These are phyloP conservation scores for Prolemur simus DNA, from an alignment of 2,113 vertebrate genomes.

Conservation along the genomic window DNA sequence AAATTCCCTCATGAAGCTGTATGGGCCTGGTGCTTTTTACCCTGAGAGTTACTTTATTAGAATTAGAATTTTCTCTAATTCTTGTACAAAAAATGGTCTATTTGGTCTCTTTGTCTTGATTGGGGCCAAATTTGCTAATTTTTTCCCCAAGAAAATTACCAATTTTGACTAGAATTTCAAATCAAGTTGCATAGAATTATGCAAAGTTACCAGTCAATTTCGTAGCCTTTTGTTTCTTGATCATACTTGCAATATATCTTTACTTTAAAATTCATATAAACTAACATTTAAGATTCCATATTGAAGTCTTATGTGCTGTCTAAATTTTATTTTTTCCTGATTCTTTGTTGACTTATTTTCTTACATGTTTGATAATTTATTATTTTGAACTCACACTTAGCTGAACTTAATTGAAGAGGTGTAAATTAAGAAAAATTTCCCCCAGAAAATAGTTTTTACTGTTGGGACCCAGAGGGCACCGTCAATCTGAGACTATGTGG, in stretches of 20 bases:
- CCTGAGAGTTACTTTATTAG: background rate
- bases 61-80: background rate
- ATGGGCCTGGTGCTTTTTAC: background rate
- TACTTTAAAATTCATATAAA: background rate
- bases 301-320: background rate
- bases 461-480: background rate
- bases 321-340: background rate
- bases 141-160: background rate
- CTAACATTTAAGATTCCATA: background rate
- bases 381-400: slow-evolving; percentile 5
- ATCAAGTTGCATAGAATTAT: background rate
- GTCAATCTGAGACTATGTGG: background rate
- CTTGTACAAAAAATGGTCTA: background rate
- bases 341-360: background rate
- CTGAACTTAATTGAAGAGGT: background rate
- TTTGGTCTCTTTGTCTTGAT: background rate
- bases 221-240: background rate
- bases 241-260: background rate
- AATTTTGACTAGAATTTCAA: slow-evolving; percentile 10
- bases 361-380: background rate
- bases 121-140: background rate
- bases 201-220: background rate
- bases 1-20: background rate
- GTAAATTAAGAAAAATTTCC: background rate
- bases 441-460: background rate